Base-by-base conservation (phyloP, 2,888 invertebrate genomes). In the Meandrusa payeni region DNA sequence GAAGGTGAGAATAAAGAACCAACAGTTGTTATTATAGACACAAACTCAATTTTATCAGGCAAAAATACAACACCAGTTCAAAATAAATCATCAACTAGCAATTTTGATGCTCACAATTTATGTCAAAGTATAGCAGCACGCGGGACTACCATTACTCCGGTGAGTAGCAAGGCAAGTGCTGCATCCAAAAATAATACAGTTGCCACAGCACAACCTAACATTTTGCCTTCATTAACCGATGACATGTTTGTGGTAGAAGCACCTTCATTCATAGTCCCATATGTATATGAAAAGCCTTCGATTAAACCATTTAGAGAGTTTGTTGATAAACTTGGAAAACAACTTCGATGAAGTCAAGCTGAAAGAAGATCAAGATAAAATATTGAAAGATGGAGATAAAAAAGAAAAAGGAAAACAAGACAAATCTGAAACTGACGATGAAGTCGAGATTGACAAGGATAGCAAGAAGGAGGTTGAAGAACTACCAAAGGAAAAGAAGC, bases 181-280 rank as follows among this genome's bases (percentile, higher is more conserved):
- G 24, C 50, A 6, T 50, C 50, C 31, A 58, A 55, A 43, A 59
- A 57, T 29, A 59, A 44, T 49, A 26, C 50, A 9, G 38, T 61
- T 6, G 59, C 68, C 13, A 48, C 64, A 28, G 59, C 78, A 9
- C 80, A 76, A 55, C 74, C 81, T 26, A 83, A 74, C 44, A 86
- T 95, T 52, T 76, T 96, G 60, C 95, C 95, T 7, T 94, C 95
- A 6, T 79, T 97, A 11, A 96, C 96, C 22, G 96, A 97, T 76
- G 96, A 96, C 59, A 96, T 96, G 94, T 96, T 94, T 80, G 96
- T 96, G 12, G 93, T 97, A 12, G 96, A 97, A 81, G 96, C 96
- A 15, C 96, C 97, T 5, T 96, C 96, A 22, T 96, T 97, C 67
- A 96, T 97, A 72, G 96, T 97, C 53, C 97, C 97, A 22, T 97